Conservation (phyloP, 2,888 invertebrate species). For the Heteropelma amictum region DNA sequence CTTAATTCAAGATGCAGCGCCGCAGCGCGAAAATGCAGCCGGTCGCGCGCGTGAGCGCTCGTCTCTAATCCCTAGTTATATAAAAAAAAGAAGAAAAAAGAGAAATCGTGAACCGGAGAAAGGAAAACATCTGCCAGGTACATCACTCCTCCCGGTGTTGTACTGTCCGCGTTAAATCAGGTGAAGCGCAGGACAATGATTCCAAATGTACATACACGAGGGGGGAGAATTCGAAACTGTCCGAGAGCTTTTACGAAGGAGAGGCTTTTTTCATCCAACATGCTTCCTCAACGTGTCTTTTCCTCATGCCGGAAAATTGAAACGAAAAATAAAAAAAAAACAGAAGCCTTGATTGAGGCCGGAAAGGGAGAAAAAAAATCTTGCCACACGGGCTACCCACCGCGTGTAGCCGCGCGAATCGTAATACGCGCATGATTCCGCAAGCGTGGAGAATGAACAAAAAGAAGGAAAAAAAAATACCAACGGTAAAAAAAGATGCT, state of each 20-base stretch:
- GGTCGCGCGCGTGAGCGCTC: no score
- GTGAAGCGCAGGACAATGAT: conserved; percentile 68
- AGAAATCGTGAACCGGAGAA: neutral
- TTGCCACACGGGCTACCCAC: conserved; percentile 38
- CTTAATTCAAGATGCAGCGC: no score
- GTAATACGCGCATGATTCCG: conserved; percentile 39
- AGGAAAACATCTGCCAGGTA: conserved; percentile 75
- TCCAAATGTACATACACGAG: conserved; percentile 17
- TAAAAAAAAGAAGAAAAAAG: neutral
- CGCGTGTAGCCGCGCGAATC: conserved; percentile 38
- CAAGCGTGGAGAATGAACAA: conserved; percentile 25
- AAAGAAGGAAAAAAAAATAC: neutral
- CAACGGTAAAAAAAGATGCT: conserved; percentile 3
- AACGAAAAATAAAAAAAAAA: conserved; percentile 23
- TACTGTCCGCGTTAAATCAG: conserved; percentile 75
- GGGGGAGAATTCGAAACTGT: conserved; percentile 19
- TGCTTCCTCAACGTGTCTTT: conserved; percentile 44
- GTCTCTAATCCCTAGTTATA: conserved; percentile 3
- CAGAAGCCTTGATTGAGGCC: neutral
- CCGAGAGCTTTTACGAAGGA: conserved; percentile 13
- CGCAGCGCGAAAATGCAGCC: no score
- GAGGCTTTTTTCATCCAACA: conserved; percentile 9
- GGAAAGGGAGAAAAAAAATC: conserved; percentile 27
- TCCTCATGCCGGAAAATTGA: conserved; percentile 27
- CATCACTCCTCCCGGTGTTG: conserved; percentile 71